Base-by-base conservation (phyloP, 1,140 invertebrate species). In the Palaemon carinicauda region DNA sequence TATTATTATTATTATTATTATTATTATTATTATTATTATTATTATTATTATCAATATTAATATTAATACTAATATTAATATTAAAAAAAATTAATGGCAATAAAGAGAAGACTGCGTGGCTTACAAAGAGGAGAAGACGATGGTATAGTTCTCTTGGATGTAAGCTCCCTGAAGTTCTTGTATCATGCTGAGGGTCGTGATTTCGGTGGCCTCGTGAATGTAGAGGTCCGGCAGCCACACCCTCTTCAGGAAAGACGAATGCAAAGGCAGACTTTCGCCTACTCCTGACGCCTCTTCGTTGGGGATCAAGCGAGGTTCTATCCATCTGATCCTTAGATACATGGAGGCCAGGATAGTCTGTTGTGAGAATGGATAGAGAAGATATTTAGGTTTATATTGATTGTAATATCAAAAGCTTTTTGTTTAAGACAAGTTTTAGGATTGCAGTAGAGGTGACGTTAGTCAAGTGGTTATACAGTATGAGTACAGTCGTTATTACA, bases 171-270 rank as follows among this genome's bases (percentile, higher is more conserved):
- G 24, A 1, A 74, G 65, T 12, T 82, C 69, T 51, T 82, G 21
- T 1, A 82, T 53, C 80, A 82, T 82, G 19, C 21, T 82, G 69
- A 53, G 74, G 33, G 69, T 52, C 3, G 14, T 53, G 65, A 82
- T 71, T 0, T 82, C 41, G 0, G 50, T 29, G 21, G 69, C 69
- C 80, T 74, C 69, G 65, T 82, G 69, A 24, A 82, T 74, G 80
- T 53, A 82, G 15, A 82, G 24, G 80, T 82, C 80, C 7, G 80
- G 80, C 17, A 74, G 41, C 80, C 80, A 82, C 1, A 52, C n/a
- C 10, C 24, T 24, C 50, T 74, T 50, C 1, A 51, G 27, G 27
- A 82, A 24, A 17, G 24, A 24, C 0, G 69, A 54, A 51, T 73
- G 80, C 0, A 82, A 69, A 7, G 65, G 80, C 24, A 82, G 41